A percentile compares a stretch with the other conserved stretches of the same genome.
These are phyloP conservation scores for Heliconius hermathena DNA, from an alignment of 1,140 invertebrate species.

Conservation along the genomic window DNA sequence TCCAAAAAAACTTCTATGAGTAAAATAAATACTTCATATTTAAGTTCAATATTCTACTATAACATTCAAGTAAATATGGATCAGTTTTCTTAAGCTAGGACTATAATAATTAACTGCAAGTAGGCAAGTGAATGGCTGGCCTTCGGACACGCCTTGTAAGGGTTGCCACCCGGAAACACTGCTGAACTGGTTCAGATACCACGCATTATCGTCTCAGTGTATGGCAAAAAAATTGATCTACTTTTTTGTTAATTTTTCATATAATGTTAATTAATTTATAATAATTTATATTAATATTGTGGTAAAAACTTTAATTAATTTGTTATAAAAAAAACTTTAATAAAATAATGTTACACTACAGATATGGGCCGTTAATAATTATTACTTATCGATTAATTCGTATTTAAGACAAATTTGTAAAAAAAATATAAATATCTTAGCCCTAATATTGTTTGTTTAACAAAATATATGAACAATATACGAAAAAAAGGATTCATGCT, in stretches of 20 bases:
- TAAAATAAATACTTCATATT: not conserved
- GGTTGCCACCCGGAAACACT: constrained; percentile 52
- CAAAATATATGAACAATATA: too few relatives aligned
- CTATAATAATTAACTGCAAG: constrained; percentile 18
- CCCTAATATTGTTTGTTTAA: too few relatives aligned
- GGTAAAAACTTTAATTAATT: not conserved
- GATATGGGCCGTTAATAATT: too few relatives aligned
- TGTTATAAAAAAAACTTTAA: too few relatives aligned
- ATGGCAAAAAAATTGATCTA: constrained; percentile 24
- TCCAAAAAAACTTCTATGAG: too few relatives aligned
- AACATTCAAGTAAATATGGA: not conserved
- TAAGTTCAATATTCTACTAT: not conserved
- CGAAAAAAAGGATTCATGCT: too few relatives aligned
- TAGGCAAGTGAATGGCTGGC: constrained; percentile 49
- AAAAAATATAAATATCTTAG: too few relatives aligned
- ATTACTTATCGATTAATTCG: too few relatives aligned
- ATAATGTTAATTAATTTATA: not conserved
- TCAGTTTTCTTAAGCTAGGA: not conserved
- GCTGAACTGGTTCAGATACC: constrained; percentile 46
- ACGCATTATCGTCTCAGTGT: constrained; percentile 28
- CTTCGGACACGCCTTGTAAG: constrained; percentile 49
- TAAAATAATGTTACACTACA: too few relatives aligned
- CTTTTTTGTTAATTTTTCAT: constrained; percentile 20
- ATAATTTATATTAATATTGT: not conserved
- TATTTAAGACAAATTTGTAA: not conserved